A percentile compares a stretch with the other conserved stretches of the same genome.
Conservation (phyloP, 2,888 invertebrate species). For the Pinctada fucata region DNA sequence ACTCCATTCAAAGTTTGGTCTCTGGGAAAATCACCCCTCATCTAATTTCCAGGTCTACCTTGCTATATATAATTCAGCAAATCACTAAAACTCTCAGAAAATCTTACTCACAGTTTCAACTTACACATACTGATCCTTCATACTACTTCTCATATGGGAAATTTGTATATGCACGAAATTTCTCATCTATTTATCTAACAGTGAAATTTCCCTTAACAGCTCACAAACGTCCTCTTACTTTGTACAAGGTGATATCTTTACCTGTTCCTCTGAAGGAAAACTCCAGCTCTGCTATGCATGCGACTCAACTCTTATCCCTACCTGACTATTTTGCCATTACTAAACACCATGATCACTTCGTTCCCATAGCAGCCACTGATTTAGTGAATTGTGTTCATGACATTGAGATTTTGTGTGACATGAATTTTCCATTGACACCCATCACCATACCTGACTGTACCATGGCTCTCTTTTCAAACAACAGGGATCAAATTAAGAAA, state of each 20-base stretch:
- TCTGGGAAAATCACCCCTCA: constrained; percentile 12
- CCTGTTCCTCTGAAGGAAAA: constrained; percentile 39
- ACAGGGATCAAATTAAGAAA: neutral
- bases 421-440: neutral
- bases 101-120: constrained; percentile 7
- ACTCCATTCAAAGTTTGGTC: constrained; percentile 12
- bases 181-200: constrained; percentile 15
- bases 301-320: constrained; percentile 39
- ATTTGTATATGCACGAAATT: constrained; percentile 21
- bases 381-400: constrained; percentile 8
- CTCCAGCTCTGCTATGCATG: constrained; percentile 34
- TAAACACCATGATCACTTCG: constrained; percentile 17
- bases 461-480: neutral
- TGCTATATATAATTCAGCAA: neutral
- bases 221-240: constrained; percentile 26
- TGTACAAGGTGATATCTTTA: constrained; percentile 34
- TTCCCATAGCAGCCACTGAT: constrained; percentile 6
- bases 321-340: constrained; percentile 37
- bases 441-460: neutral
- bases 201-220: constrained; percentile 33
- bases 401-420: neutral
- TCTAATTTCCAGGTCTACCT: neutral
- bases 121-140: constrained; percentile 10
- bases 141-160: constrained; percentile 14
- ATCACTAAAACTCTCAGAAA: neutral